These are phyloP conservation scores for Stegostoma tigrinum DNA, from an alignment of 2,113 vertebrate genomes.

Conservation along the genomic window DNA sequence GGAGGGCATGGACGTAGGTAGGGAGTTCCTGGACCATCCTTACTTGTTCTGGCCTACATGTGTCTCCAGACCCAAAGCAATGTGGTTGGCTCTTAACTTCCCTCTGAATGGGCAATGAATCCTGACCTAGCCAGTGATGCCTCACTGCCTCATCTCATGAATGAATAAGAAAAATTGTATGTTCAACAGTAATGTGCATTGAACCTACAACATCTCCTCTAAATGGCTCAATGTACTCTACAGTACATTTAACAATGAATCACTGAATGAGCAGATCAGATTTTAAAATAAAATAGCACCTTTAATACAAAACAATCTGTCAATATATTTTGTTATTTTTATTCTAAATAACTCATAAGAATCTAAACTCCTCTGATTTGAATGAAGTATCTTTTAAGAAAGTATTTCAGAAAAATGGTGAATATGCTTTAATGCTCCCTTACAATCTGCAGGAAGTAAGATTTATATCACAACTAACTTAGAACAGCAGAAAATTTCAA, in stretches of 20 bases:
- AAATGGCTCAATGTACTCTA: neutral
- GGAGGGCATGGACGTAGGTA: too few relatives aligned
- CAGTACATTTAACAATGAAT: neutral
- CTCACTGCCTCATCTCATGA: too few relatives aligned
- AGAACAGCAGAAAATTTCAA: conserved; percentile 16
- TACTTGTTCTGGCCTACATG: too few relatives aligned
- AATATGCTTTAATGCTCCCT: neutral
- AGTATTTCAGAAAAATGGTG: neutral
- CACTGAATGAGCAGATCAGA: neutral
- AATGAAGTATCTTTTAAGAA: neutral
- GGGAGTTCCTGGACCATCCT: too few relatives aligned
- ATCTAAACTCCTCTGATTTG: neutral
- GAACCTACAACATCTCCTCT: neutral
- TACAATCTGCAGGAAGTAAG: neutral
- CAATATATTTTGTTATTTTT: neutral
- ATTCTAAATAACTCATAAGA: neutral
- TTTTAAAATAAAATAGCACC: neutral
- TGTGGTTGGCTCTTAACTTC: too few relatives aligned
- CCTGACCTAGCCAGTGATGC: too few relatives aligned
- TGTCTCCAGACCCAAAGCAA: too few relatives aligned
- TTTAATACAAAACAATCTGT: neutral
- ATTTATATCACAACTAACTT: conserved; percentile 5
- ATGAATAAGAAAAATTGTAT: neutral
- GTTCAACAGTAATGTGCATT: neutral
- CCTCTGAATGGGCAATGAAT: too few relatives aligned